Evolutionary conservation across 2,888 invertebrate species (phyloP), one percentile per base, ranked within the genome.

Genomic region (Acholoe squamosa): DNA sequence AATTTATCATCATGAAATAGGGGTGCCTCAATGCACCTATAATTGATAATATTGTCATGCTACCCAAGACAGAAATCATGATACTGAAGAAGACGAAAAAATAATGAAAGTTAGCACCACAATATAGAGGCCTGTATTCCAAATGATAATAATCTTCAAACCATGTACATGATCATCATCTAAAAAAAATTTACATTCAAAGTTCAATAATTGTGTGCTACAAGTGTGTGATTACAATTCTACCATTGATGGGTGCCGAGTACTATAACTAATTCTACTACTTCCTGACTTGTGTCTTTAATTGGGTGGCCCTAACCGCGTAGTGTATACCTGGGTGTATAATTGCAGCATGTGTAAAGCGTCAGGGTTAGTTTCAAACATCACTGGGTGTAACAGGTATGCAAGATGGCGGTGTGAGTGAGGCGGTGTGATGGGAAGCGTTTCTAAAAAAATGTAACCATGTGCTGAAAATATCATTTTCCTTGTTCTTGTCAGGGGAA

Each of bases 361-460:
- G 80, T 34, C 10, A 31, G 80, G 80, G 43, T 80, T 80, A 43
- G 43, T 7, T 80, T 80, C 31, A 80, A 80, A 10, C 80, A 80
- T 80, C 80, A 80, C 33, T 80, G 43, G 71, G 71, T 80, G 80
- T 14, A 33, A n/a, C 16, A 80, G 80, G 16, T 31, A 34, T 34
- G 31, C 43, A 34, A 10, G 86, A 54, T 54, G 54, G 12, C 52
- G 52, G 86, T 54, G 28, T 52, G 86, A 16, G 80, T n/a, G 16
- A 80, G 43, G 54, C 54, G 52, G 28, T 52, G 86, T 33, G 52
- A 12, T 56, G 52, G 86, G 86, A 86, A 86, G 86, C 86, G 86
- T 86, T 86, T 80, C 33, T 43, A 43, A 43, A 43, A n/a, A n/a
- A n/a, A n/a, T n/a, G n/a, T 43, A 43, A 43, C 10, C 43, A 43